A percentile compares a stretch with the other conserved stretches of the same genome.
Conservation (phyloP, 2,888 invertebrate genomes). For the Eucera pruinosa region DNA sequence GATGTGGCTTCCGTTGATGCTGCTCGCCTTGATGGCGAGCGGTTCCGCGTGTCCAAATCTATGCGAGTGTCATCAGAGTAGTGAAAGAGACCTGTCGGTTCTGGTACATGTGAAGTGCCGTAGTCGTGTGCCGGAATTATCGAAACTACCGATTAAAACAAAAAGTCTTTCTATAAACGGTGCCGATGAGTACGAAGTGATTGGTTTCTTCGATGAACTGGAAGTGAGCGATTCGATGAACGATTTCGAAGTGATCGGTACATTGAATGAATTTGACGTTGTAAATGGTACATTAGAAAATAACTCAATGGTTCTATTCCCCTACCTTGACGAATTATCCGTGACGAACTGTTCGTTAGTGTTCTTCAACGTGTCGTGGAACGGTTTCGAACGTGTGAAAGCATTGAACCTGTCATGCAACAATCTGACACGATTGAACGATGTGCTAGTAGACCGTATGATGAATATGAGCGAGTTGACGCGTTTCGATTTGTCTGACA, state of each 20-base stretch:
- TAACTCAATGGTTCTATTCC: slow-evolving; percentile 35
- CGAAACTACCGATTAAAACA: slow-evolving; percentile 67
- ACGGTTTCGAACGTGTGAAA: slow-evolving; percentile 66
- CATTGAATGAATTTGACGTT: slow-evolving; percentile 38
- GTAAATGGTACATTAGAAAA: slow-evolving; percentile 36
- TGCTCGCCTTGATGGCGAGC: slow-evolving; percentile 82
- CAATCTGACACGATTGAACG: slow-evolving; percentile 68
- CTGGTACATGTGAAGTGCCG: slow-evolving; percentile 67
- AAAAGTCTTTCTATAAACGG: slow-evolving; percentile 66
- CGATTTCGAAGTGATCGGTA: slow-evolving; percentile 48
- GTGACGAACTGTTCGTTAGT: slow-evolving; percentile 77
- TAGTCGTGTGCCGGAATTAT: slow-evolving; percentile 60
- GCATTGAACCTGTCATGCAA: slow-evolving; percentile 78
- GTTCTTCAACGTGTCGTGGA: slow-evolving; percentile 74
- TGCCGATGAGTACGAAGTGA: slow-evolving; percentile 69
- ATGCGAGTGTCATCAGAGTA: slow-evolving; percentile 75
- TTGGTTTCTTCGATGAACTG: slow-evolving; percentile 66
- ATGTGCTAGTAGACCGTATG: slow-evolving; percentile 57
- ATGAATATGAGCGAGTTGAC: slow-evolving; percentile 84
- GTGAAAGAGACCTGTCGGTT: slow-evolving; percentile 49
- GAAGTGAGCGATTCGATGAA: slow-evolving; percentile 43
- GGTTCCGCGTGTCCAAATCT: slow-evolving; percentile 79
- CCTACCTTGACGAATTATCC: slow-evolving; percentile 65
- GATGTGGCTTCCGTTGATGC: slow-evolving; percentile 80
- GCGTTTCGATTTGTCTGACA: slow-evolving; percentile 87